These are phyloP conservation scores for Cassiopea xamachana DNA, from an alignment of 30 jellyfish, hydroid and myxozoan species.

Conservation along the genomic window DNA sequence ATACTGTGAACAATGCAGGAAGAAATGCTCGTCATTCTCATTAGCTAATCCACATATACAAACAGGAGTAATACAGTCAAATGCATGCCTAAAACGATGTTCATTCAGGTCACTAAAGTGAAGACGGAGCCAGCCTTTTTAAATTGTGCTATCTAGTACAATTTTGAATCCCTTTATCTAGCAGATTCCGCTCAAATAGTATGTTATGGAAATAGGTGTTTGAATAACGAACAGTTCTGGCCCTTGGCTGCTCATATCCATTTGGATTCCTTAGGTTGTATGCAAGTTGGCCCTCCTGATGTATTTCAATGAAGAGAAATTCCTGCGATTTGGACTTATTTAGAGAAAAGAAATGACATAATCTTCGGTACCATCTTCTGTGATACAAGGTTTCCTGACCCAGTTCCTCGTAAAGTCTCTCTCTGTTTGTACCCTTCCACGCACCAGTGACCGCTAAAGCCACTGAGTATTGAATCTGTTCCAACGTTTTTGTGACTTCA, in stretches of 20 bases:
- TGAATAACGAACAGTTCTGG: constrained; percentile 39
- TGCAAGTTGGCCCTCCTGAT: constrained; percentile 5
- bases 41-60: no score
- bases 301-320: constrained; percentile 13
- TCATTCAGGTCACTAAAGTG: no score
- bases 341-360: constrained; percentile 7
- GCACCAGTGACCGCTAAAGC: constrained; percentile 39
- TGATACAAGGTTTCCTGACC: constrained; percentile 40
- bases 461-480: constrained; percentile 35
- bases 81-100: no score
- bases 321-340: constrained; percentile 2
- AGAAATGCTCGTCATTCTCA: no score
- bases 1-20: no score
- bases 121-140: background rate
- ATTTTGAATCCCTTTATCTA: background rate
- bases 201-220: constrained; percentile 36
- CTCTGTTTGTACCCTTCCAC: constrained; percentile 36
- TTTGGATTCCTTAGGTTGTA: constrained; percentile 9
- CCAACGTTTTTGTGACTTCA: background rate
- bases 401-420: constrained; percentile 33
- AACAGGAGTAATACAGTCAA: no score
- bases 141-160: background rate
- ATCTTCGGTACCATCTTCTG: constrained; percentile 53
- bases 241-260: constrained; percentile 21
- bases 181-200: background rate